These are phyloP conservation scores for Dendrocincla fuliginosa DNA, from an alignment of 2,797 vertebrate species.

Conservation along the genomic window DNA sequence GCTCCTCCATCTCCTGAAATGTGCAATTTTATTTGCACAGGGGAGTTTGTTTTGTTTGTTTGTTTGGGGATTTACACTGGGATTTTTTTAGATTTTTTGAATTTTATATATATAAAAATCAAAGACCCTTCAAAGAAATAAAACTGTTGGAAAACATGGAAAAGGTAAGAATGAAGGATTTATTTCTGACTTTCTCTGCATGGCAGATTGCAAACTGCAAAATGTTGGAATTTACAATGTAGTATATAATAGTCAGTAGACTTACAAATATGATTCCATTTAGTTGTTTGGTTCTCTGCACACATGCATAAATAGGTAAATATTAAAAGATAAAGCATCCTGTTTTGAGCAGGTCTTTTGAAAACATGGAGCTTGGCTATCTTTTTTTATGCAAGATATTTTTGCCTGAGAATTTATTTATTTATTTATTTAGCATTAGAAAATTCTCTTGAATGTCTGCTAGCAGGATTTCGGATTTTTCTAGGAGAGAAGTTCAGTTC, in stretches of 20 bases:
- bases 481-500: neutral
- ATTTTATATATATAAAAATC: neutral
- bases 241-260: neutral
- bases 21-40: neutral
- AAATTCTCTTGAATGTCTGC: neutral
- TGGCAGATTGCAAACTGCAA: neutral
- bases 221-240: neutral
- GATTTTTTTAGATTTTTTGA: neutral
- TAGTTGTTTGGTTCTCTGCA: neutral
- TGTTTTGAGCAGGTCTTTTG: neutral
- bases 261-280: neutral
- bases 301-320: neutral
- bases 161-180: constrained; percentile 26
- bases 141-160: neutral
- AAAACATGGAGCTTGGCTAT: neutral
- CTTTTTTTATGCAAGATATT: neutral
- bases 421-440: constrained; percentile 55
- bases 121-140: neutral
- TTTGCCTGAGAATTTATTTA: constrained; percentile 53
- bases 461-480: neutral
- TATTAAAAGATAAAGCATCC: neutral
- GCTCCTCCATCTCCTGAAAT: neutral
- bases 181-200: constrained; percentile 10
- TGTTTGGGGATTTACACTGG: neutral
- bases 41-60: neutral